Evolutionary conservation across 2,797 vertebrate species (phyloP).

Genomic region (Vultur gryphus): DNA sequence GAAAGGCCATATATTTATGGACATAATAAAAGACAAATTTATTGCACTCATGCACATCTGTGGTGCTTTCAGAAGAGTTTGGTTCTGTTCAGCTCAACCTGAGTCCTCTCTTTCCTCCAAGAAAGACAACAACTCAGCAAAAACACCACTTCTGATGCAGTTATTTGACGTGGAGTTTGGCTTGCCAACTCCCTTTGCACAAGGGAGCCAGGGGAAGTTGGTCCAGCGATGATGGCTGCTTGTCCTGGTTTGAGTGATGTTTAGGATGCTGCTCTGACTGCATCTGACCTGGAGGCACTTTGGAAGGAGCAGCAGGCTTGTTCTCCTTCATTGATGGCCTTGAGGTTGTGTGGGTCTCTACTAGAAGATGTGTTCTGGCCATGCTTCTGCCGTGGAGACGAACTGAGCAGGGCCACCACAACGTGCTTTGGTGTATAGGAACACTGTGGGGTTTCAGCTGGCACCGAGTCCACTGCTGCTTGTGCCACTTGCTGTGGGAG

Average conservation of each 20-base stretch:
- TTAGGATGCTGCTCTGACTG: not conserved
- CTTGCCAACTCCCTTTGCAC: not conserved
- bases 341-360: not conserved
- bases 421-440: accelerated
- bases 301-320: not conserved
- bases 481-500: not conserved
- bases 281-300: accelerated
- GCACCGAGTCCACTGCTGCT: not conserved
- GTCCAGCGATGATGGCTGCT: not conserved
- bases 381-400: accelerated
- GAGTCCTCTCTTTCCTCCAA: not conserved
- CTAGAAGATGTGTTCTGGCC: not conserved
- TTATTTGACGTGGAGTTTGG: not conserved
- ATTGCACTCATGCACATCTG: not conserved
- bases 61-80: not conserved
- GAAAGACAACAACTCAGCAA: not conserved
- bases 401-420: not conserved
- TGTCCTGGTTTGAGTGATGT: not conserved
- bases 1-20: not conserved
- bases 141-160: not conserved
- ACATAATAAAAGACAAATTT: not conserved
- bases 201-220: not conserved
- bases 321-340: not conserved
- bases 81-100: not conserved
- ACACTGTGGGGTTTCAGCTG: not conserved